Evolutionary conservation across 2,113 vertebrate species (phyloP).

Genomic region (Hystrix cristata): DNA sequence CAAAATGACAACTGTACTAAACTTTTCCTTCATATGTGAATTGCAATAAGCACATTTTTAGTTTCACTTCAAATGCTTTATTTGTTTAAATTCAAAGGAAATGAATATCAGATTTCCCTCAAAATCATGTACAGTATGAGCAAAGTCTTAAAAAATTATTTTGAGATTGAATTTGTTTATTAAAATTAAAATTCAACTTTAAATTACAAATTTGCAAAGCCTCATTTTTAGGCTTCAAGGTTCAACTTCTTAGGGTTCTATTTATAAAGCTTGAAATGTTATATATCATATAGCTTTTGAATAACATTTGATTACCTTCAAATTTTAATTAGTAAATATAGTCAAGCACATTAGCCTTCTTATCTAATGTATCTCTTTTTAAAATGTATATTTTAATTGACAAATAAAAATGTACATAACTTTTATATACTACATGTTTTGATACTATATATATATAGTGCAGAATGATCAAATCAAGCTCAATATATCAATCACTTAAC

Average conservation of each 20-base stretch:
- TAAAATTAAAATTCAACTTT: background rate
- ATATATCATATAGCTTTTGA: background rate
- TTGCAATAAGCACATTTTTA: background rate
- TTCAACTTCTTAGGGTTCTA: background rate
- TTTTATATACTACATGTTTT: background rate
- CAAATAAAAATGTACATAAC: background rate
- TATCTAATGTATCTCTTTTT: background rate
- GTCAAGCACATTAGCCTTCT: background rate
- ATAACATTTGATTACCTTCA: background rate
- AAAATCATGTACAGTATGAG: background rate
- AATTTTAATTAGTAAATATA: background rate
- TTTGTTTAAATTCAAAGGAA: background rate
- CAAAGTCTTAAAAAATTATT: background rate
- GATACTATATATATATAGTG: background rate
- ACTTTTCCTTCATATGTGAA: background rate
- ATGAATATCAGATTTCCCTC: background rate
- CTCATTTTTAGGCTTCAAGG: background rate
- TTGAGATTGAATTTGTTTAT: background rate
- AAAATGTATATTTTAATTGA: background rate
- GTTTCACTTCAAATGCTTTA: background rate
- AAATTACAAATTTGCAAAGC: background rate
- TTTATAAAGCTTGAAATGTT: background rate
- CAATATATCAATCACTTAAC: no score
- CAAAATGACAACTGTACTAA: background rate
- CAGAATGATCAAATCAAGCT: background rate